A percentile compares a stretch with the other conserved stretches of the same genome.
Conservation (phyloP, 2,888 invertebrate species). For the Lithosia quadra region DNA sequence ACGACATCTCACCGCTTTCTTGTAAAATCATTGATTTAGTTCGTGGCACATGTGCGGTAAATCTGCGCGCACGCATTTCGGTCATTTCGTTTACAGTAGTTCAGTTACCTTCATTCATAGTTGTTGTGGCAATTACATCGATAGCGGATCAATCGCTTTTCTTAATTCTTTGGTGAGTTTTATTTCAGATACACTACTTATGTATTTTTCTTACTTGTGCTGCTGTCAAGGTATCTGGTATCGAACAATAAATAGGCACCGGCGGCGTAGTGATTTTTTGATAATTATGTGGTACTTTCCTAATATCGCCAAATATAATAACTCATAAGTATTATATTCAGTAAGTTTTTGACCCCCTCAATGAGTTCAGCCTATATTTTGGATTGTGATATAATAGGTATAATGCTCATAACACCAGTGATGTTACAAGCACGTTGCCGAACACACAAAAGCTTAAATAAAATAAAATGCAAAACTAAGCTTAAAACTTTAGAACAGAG, state of each 20-base stretch:
- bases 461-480: too few relatives aligned
- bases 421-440: too few relatives aligned
- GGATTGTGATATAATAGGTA: too few relatives aligned
- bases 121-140: constrained; percentile 15
- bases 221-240: too few relatives aligned
- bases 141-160: neutral
- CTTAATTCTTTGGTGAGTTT: constrained; percentile 4
- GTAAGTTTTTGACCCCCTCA: neutral
- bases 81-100: constrained; percentile 13
- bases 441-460: too few relatives aligned
- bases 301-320: too few relatives aligned
- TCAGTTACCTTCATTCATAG: constrained; percentile 30
- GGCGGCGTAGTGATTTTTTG: too few relatives aligned
- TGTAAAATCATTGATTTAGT: constrained; percentile 37
- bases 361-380: neutral
- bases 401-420: too few relatives aligned
- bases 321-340: too few relatives aligned
- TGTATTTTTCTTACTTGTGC: neutral
- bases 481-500: too few relatives aligned
- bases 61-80: constrained; percentile 28
- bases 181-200: neutral
- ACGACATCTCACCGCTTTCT: constrained; percentile 34
- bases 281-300: too few relatives aligned
- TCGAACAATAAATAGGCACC: too few relatives aligned
- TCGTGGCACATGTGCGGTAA: constrained; percentile 31